phyloP scores from a whole-genome alignment of 2,797 vertebrate species.

The Neosilurus mollespiculum region DNA sequence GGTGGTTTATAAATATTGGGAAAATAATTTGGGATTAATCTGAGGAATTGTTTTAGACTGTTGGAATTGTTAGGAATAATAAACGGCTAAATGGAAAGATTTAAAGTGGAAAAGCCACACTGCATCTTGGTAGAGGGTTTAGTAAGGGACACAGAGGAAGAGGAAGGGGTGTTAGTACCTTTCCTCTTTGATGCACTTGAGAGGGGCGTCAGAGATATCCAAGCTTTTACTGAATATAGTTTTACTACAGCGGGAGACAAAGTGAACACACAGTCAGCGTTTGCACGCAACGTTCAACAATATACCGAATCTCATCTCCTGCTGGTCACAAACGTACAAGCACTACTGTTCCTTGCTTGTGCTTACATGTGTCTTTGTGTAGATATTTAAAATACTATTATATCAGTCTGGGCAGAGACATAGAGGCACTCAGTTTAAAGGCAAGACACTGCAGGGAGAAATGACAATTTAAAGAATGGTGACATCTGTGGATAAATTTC shows the following conservation, averaged over 20 bases:
- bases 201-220: conserved; percentile 93
- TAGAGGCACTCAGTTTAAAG: not conserved
- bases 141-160: conserved; percentile 63
- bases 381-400: not conserved
- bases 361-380: not conserved
- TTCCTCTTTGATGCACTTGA: conserved; percentile 94
- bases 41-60: not conserved
- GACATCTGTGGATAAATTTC: not conserved
- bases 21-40: not conserved
- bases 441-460: not conserved
- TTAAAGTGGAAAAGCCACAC: conserved; percentile 57
- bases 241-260: conserved; percentile 93
- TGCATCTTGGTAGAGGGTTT: conserved; percentile 76
- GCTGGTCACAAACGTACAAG: conserved; percentile 4
- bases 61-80: not conserved
- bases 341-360: not conserved
- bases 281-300: conserved; percentile 34
- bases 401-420: not conserved
- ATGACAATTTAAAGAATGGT: not conserved
- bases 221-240: conserved; percentile 98
- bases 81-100: conserved; percentile 10
- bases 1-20: not conserved
- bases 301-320: conserved; percentile 24
- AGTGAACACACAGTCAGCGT: conserved; percentile 82
- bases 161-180: conserved; percentile 82